Percentiles rank a stretch among this genome's conserved stretches.
These are phyloP conservation scores for Labeo catla DNA, from an alignment of 2,113 vertebrate genomes.

Conservation along the genomic window DNA sequence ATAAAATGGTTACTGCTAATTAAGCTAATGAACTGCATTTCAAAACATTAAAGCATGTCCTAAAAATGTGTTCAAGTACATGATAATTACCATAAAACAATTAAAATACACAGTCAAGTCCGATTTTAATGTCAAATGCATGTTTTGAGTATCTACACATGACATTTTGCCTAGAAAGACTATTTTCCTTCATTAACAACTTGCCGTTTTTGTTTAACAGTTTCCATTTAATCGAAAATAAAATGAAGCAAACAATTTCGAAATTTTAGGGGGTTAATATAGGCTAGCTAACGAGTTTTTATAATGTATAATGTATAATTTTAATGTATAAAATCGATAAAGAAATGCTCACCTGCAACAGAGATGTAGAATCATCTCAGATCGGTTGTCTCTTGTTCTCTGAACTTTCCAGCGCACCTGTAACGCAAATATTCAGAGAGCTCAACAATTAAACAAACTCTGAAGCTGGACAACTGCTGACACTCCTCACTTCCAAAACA, in stretches of 20 bases:
- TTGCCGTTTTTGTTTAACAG: not conserved
- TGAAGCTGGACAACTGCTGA: not conserved
- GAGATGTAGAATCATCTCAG: not conserved
- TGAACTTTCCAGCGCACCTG: not conserved
- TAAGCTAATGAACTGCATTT: too few species aligned
- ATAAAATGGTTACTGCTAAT: too few species aligned
- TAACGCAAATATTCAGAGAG: not conserved
- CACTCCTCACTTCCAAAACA: conserved; percentile 18
- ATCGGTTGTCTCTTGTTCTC: not conserved
- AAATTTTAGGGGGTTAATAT: not conserved
- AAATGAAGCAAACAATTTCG: not conserved
- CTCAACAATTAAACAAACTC: not conserved
- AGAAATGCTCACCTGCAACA: not conserved
- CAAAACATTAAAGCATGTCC: too few species aligned
- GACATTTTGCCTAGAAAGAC: not conserved
- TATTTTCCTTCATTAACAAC: not conserved
- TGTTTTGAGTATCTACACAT: not conserved
- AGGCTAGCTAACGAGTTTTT: not conserved
- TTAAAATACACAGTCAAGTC: not conserved
- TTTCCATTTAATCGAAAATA: not conserved
- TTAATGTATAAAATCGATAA: not conserved
- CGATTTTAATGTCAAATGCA: not conserved
- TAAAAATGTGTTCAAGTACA: not conserved
- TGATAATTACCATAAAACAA: not conserved
- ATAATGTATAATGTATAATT: not conserved